Conservation (phyloP, 2,797 vertebrate species). For the Neosalanx taihuensis region DNA sequence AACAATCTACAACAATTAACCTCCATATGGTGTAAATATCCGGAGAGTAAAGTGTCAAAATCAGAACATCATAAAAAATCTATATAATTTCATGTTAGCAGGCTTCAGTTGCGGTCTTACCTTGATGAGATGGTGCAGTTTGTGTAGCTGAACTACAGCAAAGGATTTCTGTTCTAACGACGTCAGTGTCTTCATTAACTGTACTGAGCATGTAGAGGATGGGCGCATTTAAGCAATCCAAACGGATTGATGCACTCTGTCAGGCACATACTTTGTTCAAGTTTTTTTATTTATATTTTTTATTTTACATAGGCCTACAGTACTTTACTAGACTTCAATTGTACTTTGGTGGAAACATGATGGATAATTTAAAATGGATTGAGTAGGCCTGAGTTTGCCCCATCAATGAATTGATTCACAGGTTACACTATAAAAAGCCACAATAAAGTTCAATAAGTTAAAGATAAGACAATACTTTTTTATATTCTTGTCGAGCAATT, state of each 20-base stretch:
- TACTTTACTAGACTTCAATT: neutral
- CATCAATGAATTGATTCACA: neutral
- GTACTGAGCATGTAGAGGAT: slow-evolving; percentile 2
- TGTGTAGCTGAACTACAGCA: slow-evolving; percentile 20
- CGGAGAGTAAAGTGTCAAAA: no score
- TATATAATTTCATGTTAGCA: neutral
- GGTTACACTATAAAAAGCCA: neutral
- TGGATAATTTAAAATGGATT: neutral
- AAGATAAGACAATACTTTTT: neutral
- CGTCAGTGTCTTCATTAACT: slow-evolving; percentile 51
- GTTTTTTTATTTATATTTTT: neutral
- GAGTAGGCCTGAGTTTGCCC: neutral
- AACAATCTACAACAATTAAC: no score
- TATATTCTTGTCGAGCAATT: neutral
- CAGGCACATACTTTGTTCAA: neutral
- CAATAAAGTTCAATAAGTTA: neutral
- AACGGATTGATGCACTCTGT: neutral
- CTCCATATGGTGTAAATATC: no score
- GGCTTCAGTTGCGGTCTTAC: slow-evolving; percentile 10
- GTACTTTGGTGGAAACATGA: neutral
- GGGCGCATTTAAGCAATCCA: no score
- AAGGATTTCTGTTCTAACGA: slow-evolving; percentile 44
- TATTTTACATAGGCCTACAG: neutral
- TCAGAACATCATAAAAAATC: neutral
- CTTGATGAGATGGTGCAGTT: slow-evolving; percentile 40